These are phyloP conservation scores for Diplazon laetatorius DNA, from an alignment of 2,888 invertebrate genomes.

Conservation along the genomic window DNA sequence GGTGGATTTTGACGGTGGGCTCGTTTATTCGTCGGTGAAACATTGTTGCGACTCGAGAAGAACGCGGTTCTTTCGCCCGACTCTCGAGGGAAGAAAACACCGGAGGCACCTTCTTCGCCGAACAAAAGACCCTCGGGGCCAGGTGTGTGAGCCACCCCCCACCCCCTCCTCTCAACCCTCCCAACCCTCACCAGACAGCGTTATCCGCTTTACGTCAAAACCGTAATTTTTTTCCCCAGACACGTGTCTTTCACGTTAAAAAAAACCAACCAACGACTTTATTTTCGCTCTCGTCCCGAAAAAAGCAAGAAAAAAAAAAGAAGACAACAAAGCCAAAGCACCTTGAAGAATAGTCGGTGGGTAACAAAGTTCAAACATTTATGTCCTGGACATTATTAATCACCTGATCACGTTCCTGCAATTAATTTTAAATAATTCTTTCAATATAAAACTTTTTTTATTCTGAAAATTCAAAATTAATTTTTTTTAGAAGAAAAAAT, in stretches of 20 bases:
- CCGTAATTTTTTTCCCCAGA: slow-evolving; percentile 28
- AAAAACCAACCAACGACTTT: background rate
- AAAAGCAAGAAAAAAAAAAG: background rate
- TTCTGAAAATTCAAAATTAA: no score
- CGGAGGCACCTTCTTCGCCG: slow-evolving; percentile 41
- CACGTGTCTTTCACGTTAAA: background rate
- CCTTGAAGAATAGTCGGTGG: no score
- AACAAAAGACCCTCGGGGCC: slow-evolving; percentile 21
- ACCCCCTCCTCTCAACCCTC: no score
- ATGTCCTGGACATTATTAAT: no score
- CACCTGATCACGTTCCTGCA: no score
- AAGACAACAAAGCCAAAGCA: background rate
- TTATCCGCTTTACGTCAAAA: slow-evolving; percentile 49
- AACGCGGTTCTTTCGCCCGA: slow-evolving; percentile 10
- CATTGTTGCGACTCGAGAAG: background rate
- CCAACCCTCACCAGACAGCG: slow-evolving; percentile 17
- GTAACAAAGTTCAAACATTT: no score
- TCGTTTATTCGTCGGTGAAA: slow-evolving; percentile 32
- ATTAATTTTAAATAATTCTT: no score
- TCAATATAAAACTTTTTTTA: no score
- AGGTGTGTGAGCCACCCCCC: slow-evolving; percentile 41
- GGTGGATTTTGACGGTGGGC: background rate
- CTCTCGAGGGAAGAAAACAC: slow-evolving; percentile 47
- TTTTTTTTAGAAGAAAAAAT: no score
- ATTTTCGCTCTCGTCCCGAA: background rate